A percentile compares a stretch with the other conserved stretches of the same genome.
Conservation (phyloP, 30 jellyfish, hydroid and myxozoan genomes). For the Aurelia coerulea region DNA sequence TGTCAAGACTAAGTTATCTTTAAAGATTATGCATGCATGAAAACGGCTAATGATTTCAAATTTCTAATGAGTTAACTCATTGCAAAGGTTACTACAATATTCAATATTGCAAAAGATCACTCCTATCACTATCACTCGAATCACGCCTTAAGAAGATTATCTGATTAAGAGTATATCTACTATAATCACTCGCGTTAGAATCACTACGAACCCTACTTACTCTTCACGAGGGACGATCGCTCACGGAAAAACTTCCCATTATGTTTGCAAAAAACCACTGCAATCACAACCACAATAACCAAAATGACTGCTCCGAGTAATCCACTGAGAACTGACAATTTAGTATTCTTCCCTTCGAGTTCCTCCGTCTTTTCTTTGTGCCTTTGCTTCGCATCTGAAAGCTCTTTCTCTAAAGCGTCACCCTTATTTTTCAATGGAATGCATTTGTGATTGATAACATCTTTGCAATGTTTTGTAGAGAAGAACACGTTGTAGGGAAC, state of each 20-base stretch:
- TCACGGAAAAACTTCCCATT: neutral
- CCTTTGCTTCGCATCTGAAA: neutral
- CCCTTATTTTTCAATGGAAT: constrained; percentile 26
- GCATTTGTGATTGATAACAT: constrained; percentile 79
- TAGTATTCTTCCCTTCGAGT: neutral
- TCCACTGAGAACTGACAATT: neutral
- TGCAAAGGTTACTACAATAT: too few relatives aligned
- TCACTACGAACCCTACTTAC: constrained; percentile 40
- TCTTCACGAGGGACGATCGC: neutral
- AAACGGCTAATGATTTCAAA: too few relatives aligned
- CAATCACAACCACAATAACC: neutral
- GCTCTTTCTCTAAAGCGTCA: neutral
- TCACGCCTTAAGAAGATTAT: neutral
- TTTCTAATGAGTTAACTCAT: too few relatives aligned
- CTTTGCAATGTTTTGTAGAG: constrained; percentile 75
- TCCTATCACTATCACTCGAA: neutral
- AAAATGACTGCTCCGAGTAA: constrained; percentile 2
- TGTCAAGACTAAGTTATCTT: too few relatives aligned
- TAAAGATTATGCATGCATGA: too few relatives aligned
- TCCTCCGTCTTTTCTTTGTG: neutral
- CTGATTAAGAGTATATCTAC: neutral
- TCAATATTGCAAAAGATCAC: too few relatives aligned
- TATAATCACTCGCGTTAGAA: neutral
- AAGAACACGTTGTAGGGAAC: constrained; percentile 90
- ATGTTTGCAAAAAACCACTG: neutral